Base-by-base conservation (phyloP, 2,797 vertebrate genomes). In the Halcyon leucocephala region DNA sequence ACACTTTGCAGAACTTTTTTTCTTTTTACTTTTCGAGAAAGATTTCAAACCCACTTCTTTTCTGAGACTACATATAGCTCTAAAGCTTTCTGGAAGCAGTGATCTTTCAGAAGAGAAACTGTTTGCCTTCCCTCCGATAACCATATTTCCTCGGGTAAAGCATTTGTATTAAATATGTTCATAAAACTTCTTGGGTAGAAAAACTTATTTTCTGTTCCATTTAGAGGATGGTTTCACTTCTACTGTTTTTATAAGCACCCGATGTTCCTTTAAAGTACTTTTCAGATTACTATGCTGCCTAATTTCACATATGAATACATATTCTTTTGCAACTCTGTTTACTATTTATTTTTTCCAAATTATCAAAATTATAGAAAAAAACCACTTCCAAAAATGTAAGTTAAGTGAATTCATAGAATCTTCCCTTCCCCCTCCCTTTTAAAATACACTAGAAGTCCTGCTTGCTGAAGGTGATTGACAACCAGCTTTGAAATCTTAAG, bases 381-480 rank as follows among this genome's bases (percentile, higher is more conserved):
- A 21, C 12, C 25, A 58, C 48, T 70, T 85, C 11, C 28, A 46
- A 52, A 66, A 81, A 78, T 7, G 17, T 3, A 82, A 54, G 14
- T 48, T 58, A 89, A 85, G 80, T 37, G 4, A 87, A 86, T 90
- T 70, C 29, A 61, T 0, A 81, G 35, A 31, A 11, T 26, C 66
- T 61, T 16, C 16, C 62, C 29, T 2, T 12, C 7, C 7, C 6
- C 7, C 10, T 1, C 4, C 4, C 33, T 51, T 83, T 67, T 46
- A 54, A 89, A 86, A 92, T 62, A 69, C 26, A 22, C 46, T n/a
- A 42, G 12, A 85, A 95, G 62, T 82, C 78, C 84, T 87, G 60
- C 51, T 73, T 89, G 67, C 35, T 76, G 64, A 82, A 82, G 25
- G 7, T 82, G 82, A 95, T 12, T 93, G 94, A 95, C 95, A 95